Base-by-base conservation (phyloP, 2,888 invertebrate species). In the Drosophila neonasuta region DNA sequence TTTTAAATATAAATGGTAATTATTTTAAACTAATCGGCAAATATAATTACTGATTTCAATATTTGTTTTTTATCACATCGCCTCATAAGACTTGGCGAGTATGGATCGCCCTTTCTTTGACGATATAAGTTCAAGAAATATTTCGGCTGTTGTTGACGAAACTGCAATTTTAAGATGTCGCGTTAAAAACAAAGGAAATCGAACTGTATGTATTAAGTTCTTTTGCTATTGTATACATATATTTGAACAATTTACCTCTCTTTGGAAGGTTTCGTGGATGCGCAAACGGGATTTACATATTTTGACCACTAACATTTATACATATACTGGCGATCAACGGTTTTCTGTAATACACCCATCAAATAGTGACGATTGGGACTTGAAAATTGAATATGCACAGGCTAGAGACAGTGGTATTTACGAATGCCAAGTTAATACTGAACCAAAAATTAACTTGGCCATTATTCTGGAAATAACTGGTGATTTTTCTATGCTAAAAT, bases 391-490 rank as follows among this genome's bases (percentile, higher is more conserved):
- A 88, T 96, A 95, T 90, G 96, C 96, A 13, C 96, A 97, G 91
- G 94, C 94, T 50, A 91, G 96, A 24, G 96, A 97, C 90, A 96
- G 95, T 2, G 96, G 96, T 7, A 94, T 96, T 68, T 96, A 96
- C 92, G 96, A 96, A 91, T 96, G 96, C 87, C 96, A 96, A 92
- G 95, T 97, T 80, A 97, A 97, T 91, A 97, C 96, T 0, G 96
- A 97, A 89, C 96, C 96, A 17, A 97, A 96, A 91, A 95, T 96
- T 90, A 96, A 96, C 91, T 93, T 96, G 93, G 96, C 96, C 46
- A 94, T 96, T 86, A 91, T 93, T 88, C 92, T 97, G 64, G 94
- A 93, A 86, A 81, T 97, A 57, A 95, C 96, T 94, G 96, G 96
- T 96, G 92, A 92, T 90, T 24, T 24, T 24, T 24, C 24, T 24